These are phyloP conservation scores for Peromyscus californicus DNA, from an alignment of 2,113 vertebrate species.

Conservation along the genomic window DNA sequence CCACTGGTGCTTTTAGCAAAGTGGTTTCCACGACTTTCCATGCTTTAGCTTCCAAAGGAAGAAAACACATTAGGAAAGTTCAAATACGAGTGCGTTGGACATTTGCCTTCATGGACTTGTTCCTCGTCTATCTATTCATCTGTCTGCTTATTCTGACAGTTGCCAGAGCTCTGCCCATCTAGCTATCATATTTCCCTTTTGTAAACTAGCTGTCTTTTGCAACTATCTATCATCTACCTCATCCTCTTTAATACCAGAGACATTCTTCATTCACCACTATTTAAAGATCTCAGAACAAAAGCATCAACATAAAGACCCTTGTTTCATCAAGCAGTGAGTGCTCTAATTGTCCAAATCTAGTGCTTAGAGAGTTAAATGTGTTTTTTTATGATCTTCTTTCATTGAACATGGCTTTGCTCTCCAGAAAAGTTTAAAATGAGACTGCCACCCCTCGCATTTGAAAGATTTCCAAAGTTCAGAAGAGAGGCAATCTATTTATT, in stretches of 20 bases:
- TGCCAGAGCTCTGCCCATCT: neutral
- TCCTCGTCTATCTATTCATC: neutral
- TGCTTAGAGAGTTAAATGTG: neutral
- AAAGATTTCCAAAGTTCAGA: neutral
- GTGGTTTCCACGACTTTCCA: neutral
- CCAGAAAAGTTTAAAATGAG: neutral
- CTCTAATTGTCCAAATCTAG: neutral
- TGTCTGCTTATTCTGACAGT: neutral
- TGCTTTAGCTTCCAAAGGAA: neutral
- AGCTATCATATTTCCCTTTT: neutral
- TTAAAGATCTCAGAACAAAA: neutral
- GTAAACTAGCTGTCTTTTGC: neutral
- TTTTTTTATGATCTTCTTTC: constrained; percentile 9
- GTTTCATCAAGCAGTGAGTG: neutral
- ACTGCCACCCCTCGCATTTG: neutral
- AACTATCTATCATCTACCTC: neutral
- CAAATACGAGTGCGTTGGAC: neutral
- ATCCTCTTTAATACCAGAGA: neutral
- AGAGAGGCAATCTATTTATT: neutral
- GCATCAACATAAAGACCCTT: neutral
- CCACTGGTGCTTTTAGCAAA: neutral
- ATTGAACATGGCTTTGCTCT: neutral
- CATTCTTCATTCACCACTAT: neutral
- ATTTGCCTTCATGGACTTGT: neutral
- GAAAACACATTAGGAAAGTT: neutral